Evolutionary conservation across 2,888 invertebrate genomes (phyloP).

Genomic region (Leptopilina syphax): DNA sequence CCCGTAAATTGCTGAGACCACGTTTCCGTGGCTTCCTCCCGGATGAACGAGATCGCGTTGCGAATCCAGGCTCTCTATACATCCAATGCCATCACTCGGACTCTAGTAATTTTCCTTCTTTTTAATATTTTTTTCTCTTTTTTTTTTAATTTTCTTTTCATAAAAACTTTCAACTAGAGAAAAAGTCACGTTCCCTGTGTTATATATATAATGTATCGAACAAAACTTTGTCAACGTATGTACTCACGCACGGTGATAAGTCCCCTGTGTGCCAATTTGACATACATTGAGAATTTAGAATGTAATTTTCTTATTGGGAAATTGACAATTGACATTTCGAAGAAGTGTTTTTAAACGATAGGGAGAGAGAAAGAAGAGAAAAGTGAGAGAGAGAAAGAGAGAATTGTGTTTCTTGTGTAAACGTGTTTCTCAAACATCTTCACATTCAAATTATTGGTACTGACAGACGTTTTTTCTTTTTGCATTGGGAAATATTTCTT

Average conservation of each 20-base stretch:
- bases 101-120: conserved; percentile 6
- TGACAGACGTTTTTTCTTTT: too few relatives aligned
- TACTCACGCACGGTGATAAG: neutral
- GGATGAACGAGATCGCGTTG: conserved; percentile 30
- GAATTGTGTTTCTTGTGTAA: neutral
- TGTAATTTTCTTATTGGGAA: neutral
- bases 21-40: conserved; percentile 25
- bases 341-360: neutral
- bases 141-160: neutral
- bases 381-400: too few relatives aligned
- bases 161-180: conserved; percentile 10
- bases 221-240: conserved; percentile 24
- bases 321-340: neutral
- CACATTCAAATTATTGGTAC: too few relatives aligned
- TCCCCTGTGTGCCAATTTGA: neutral
- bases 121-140: too few relatives aligned
- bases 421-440: too few relatives aligned
- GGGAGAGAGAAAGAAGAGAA: neutral
- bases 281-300: conserved; percentile 17
- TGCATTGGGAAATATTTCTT: too few relatives aligned
- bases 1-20: conserved; percentile 49
- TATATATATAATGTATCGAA: too few relatives aligned
- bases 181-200: conserved; percentile 42
- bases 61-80: conserved; percentile 15
- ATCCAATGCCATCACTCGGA: conserved; percentile 8